Evolutionary conservation across 2,888 invertebrate species (phyloP), one percentile per base, ranked within the genome.

Genomic region (Zootermopsis nevadensis): DNA sequence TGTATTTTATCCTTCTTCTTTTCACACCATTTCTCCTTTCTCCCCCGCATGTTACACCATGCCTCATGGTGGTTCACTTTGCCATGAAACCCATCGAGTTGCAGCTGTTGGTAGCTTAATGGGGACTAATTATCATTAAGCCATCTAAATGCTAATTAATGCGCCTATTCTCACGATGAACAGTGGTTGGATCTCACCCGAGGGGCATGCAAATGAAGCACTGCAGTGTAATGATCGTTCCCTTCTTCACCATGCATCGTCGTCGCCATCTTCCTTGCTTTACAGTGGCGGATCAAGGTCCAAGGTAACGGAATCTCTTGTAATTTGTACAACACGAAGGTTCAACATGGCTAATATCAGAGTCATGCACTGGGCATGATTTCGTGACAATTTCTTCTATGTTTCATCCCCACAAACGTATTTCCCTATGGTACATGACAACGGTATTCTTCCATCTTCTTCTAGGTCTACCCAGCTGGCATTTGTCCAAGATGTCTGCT

Each of bases 61-160:
- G 60, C 66, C 27, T 79, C 84, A 31, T 55, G 67, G 53, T 38
- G 55, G 66, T 76, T 42, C 77, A 72, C 55, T 53, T 69, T 38
- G 66, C 80, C 30, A 69, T 82, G n/a, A 74, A 74, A 82, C 33
- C 30, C 76, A 82, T 72, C 31, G 82, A 55, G 77, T 84, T 60
- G 82, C 84, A 84, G 85, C 85, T 85, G 84, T 83, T 84, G 83
- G 83, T 82, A 27, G 85, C 85, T 85, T 86, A 86, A 86, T 86
- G 86, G 85, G 86, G 86, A 86, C 89, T 91, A 90, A 91, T 91
- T 90, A 91, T 90, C 90, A 89, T 90, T 90, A 90, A 89, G 88
- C 90, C 89, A 90, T 91, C 90, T 91, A 90, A 90, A 91, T 87
- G 90, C 90, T 91, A 91, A 91, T 91, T 91, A 90, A 90, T 90